phyloP scores from a whole-genome alignment of 2,113 vertebrate genomes.

The Burhinus bistriatus region DNA sequence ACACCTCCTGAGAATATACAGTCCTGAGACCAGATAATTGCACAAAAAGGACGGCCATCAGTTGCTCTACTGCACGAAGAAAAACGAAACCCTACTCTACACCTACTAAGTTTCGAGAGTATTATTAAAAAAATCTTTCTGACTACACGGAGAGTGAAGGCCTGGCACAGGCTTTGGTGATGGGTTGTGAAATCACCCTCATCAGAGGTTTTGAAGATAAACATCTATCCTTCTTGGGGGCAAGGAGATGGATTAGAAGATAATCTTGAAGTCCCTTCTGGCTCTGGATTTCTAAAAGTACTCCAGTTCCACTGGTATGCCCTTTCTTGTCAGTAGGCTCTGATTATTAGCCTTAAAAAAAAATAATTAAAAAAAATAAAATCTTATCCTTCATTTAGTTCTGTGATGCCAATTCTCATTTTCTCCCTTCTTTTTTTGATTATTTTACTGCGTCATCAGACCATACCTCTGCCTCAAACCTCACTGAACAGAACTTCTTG shows the following conservation, averaged over 20 bases:
- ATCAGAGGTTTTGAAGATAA: conserved; percentile 25
- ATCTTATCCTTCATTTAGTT: background rate
- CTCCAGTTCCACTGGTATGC: background rate
- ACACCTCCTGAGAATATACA: background rate
- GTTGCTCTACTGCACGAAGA: background rate
- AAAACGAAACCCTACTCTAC: background rate
- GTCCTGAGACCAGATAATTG: background rate
- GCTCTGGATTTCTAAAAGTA: background rate
- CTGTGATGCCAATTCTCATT: background rate
- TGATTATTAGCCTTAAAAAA: background rate
- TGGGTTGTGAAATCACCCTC: background rate
- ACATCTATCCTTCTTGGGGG: background rate
- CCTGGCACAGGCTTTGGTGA: background rate
- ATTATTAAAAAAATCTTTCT: background rate
- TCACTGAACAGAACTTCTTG: background rate
- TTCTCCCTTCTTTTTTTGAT: background rate
- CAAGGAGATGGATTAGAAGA: background rate
- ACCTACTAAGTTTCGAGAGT: background rate
- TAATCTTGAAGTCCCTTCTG: background rate
- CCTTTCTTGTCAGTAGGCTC: background rate
- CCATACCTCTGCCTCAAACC: background rate
- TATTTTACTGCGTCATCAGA: background rate
- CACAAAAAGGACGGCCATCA: background rate
- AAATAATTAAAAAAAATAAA: background rate
- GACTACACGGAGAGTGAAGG: background rate